A percentile compares a stretch with the other conserved stretches of the same genome.
These are phyloP conservation scores for Leptopterna dolabrata DNA, from an alignment of 2,888 invertebrate genomes.

Conservation along the genomic window DNA sequence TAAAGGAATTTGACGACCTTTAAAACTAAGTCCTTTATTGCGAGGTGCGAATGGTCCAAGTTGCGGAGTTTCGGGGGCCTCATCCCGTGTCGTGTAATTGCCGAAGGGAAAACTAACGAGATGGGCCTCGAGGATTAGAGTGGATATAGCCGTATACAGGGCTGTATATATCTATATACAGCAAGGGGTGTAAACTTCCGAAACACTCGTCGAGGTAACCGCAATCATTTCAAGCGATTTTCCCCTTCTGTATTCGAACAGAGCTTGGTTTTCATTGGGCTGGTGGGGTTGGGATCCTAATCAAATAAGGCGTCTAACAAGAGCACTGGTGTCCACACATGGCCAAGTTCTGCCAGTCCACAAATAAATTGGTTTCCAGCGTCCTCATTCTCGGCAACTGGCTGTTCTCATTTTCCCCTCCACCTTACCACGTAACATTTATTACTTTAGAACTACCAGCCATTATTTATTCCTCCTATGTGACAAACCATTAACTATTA, in stretches of 20 bases:
- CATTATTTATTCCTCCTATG: too few species aligned
- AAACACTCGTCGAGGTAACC: neutral
- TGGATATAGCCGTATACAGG: too few species aligned
- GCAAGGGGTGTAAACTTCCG: neutral
- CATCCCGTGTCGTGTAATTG: neutral
- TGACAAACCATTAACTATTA: too few species aligned
- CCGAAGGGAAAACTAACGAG: neutral
- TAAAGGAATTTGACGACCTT: neutral
- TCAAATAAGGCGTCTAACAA: neutral
- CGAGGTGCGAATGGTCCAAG: neutral
- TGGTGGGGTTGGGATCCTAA: neutral
- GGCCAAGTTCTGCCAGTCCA: neutral
- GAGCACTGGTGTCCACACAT: neutral
- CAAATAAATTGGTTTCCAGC: neutral
- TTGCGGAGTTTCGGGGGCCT: neutral
- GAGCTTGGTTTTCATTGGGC: neutral
- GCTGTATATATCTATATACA: neutral
- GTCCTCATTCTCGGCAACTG: neutral
- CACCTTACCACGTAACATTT: too few species aligned
- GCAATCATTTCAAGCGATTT: neutral
- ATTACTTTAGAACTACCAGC: too few species aligned
- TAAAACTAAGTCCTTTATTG: neutral
- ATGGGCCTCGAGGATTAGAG: neutral
- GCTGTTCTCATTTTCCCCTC: neutral
- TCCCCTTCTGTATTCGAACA: neutral